Percentiles rank a stretch among this genome's conserved stretches.
Evolutionary conservation across 2,888 invertebrate species (phyloP).

Genomic region (Orthosia cruda): DNA sequence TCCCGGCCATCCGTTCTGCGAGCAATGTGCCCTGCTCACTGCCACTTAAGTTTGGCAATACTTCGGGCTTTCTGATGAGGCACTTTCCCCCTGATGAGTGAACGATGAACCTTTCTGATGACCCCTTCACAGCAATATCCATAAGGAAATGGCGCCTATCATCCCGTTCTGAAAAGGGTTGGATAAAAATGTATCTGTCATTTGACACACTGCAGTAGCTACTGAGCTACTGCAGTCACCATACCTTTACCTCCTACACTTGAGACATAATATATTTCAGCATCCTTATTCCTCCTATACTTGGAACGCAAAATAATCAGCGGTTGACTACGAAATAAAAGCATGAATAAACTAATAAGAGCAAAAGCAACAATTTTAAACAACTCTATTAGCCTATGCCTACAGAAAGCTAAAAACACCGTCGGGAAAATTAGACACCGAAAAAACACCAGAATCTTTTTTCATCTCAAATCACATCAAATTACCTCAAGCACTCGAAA

Average conservation of each 20-base stretch:
- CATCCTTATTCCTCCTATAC: too few relatives aligned
- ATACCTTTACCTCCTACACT: neutral
- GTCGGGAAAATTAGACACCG: neutral
- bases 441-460: neutral
- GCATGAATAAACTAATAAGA: neutral
- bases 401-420: neutral
- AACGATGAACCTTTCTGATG: too few relatives aligned
- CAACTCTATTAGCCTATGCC: neutral
- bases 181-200: neutral
- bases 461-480: slow-evolving; percentile 23
- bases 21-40: too few relatives aligned
- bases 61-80: too few relatives aligned
- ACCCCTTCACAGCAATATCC: neutral
- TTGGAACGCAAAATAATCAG: neutral
- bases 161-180: neutral
- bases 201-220: too few relatives aligned
- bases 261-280: too few relatives aligned
- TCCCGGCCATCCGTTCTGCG: too few relatives aligned
- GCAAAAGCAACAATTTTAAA: neutral
- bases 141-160: neutral
- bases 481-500: slow-evolving; percentile 45
- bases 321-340: neutral
- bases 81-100: too few relatives aligned
- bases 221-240: neutral
- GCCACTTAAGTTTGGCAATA: too few relatives aligned